Evolutionary conservation across 2,113 vertebrate genomes (phyloP).

Genomic region (Stegastes partitus): DNA sequence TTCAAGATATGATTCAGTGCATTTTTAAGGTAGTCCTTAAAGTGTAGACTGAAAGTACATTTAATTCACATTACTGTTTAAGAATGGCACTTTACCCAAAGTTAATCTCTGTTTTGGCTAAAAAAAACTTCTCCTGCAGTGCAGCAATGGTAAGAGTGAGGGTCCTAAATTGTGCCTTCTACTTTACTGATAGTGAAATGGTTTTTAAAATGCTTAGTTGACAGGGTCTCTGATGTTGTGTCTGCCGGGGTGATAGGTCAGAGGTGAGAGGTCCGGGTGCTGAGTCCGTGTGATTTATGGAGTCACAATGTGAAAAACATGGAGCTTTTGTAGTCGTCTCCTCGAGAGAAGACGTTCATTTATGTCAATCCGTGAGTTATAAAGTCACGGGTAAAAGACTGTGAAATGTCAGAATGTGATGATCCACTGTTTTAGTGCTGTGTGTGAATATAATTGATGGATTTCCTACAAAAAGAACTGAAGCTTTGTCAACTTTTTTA

Average conservation of each 20-base stretch:
- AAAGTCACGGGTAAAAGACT: not conserved
- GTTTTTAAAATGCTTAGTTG: constrained; percentile 58
- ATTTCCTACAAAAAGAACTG: not conserved
- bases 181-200: constrained; percentile 42
- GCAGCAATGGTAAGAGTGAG: not conserved
- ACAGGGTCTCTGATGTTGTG: constrained; percentile 59
- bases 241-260: constrained; percentile 61
- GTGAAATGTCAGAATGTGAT: not conserved
- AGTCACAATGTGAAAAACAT: constrained; percentile 67
- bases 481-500: not conserved
- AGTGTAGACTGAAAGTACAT: not conserved
- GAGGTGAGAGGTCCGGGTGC: constrained; percentile 57
- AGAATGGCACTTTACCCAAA: not conserved
- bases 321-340: constrained; percentile 23
- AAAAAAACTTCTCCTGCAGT: not conserved
- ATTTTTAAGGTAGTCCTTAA: not conserved
- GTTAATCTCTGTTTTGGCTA: not conserved
- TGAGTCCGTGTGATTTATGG: constrained; percentile 73
- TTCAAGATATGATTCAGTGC: not conserved
- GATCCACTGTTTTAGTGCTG: not conserved
- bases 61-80: not conserved
- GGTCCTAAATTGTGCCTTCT: not conserved
- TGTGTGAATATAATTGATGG: not conserved
- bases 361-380: constrained; percentile 21
- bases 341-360: constrained; percentile 12